These are phyloP conservation scores for Pardalotus punctatus DNA, from an alignment of 2,113 vertebrate species.

Conservation along the genomic window DNA sequence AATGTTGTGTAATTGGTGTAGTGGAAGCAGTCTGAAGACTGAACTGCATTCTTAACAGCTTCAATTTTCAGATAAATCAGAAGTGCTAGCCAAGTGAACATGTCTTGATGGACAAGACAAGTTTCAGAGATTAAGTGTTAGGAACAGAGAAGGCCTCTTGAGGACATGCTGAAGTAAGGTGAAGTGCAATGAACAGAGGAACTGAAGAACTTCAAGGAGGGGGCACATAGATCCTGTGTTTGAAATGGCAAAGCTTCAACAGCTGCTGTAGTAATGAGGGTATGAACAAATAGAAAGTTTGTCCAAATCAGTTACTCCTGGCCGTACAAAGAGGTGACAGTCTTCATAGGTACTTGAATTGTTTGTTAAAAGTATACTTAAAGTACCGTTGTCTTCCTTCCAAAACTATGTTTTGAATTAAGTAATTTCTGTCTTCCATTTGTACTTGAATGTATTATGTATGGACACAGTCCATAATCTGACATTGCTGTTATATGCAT, in stretches of 20 bases:
- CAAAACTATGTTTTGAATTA: neutral
- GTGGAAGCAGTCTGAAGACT: neutral
- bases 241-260: neutral
- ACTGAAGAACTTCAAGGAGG: slow-evolving; percentile 33
- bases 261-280: neutral
- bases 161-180: slow-evolving; percentile 28
- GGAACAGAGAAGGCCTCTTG: slow-evolving; percentile 55
- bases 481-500: neutral
- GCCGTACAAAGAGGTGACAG: neutral
- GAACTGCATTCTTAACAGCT: neutral
- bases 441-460: neutral
- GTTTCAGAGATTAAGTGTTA: slow-evolving; percentile 69
- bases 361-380: neutral
- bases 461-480: neutral
- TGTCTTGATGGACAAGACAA: slow-evolving; percentile 61
- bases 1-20: neutral
- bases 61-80: neutral
- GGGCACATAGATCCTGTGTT: neutral
- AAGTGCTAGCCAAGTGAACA: neutral
- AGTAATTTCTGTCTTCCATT: neutral
- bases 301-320: neutral
- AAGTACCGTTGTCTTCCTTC: neutral
- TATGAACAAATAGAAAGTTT: neutral
- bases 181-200: slow-evolving; percentile 7
- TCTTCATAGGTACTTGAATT: neutral